Base-by-base conservation (phyloP, 2,888 invertebrate species). In the Meteorus cinctellus region DNA sequence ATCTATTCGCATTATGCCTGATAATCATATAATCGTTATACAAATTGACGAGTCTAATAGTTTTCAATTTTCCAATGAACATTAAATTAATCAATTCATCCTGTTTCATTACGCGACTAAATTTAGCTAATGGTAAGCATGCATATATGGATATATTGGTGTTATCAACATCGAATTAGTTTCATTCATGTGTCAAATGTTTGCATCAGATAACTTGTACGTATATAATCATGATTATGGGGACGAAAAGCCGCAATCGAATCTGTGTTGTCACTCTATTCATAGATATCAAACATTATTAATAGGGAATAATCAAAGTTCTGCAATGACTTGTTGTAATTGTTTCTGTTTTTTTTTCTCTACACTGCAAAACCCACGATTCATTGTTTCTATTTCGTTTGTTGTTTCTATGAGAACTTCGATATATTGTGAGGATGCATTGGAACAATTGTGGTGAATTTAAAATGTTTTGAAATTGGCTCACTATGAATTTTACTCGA, bases 81-180 rank as follows among this genome's bases (percentile, higher is more conserved):
- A 55, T 55, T 19, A 19, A 55, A 55, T 24, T n/a, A 24, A 55
- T 55, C n/a, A 55, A 55, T 55, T 55, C 55, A 55, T 55, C 6
- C 19, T 55, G 19, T 24, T 19, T 19, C 19, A 19, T 19, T 8
- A 24, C 19, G 1, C 5, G 8, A 55, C 10, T 24, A 8, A 6
- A 55, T 55, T 55, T 4, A 55, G 8, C n/a, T 19, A 55, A 55
- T 55, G 19, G n/a, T 55, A 8, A 4, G 5, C 4, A 48, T 48
- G 16, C 19, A 19, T 55, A 4, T 4, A 19, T 19, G 8, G 55
- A 19, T 19, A 24, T 55, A 55, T 55, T 19, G 19, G 19, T 8
- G 55, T 55, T 4, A 55, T 55, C 10, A 19, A 24, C n/a, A n/a
- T 55, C 8, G 8, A 24, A 55, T 55, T 19, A 8, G 19, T 19